phyloP scores from a whole-genome alignment of 2,888 invertebrate species.

The Alsophila aescularia region DNA sequence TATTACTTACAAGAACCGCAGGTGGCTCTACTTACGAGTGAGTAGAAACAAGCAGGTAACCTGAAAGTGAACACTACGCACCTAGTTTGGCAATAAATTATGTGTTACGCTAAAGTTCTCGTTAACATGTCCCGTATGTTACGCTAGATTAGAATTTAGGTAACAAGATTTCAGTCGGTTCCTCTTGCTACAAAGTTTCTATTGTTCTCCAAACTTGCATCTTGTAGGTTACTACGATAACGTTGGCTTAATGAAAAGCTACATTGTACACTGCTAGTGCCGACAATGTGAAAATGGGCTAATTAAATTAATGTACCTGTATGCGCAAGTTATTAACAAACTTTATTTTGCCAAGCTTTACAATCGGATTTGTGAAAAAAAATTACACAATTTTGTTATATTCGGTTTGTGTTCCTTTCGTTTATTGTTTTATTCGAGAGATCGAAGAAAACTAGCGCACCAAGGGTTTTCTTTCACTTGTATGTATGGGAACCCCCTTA shows the following conservation, averaged over 20 bases:
- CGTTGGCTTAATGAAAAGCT: slow-evolving; percentile 6
- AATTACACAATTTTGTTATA: too few relatives aligned
- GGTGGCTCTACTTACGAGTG: neutral
- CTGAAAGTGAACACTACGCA: slow-evolving; percentile 9
- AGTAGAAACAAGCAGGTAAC: neutral
- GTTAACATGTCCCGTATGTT: slow-evolving; percentile 9
- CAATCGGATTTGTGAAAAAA: too few relatives aligned
- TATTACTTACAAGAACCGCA: neutral
- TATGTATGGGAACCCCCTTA: too few relatives aligned
- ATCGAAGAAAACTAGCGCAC: too few relatives aligned
- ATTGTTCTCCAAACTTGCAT: neutral
- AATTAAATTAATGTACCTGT: slow-evolving; percentile 6
- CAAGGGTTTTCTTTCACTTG: too few relatives aligned
- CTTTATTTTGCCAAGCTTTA: neutral
- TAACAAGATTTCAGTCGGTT: slow-evolving; percentile 5
- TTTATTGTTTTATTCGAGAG: too few relatives aligned
- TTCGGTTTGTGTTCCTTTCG: too few relatives aligned
- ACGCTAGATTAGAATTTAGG: slow-evolving; percentile 15
- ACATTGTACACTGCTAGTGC: neutral
- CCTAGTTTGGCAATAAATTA: slow-evolving; percentile 27
- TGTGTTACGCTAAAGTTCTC: slow-evolving; percentile 18
- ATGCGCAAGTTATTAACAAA: slow-evolving; percentile 4
- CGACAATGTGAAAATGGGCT: neutral
- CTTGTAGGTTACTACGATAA: neutral
- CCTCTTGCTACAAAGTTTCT: slow-evolving; percentile 1